Base-by-base conservation (phyloP, 2,797 vertebrate species). In the Erithacus rubecula region DNA sequence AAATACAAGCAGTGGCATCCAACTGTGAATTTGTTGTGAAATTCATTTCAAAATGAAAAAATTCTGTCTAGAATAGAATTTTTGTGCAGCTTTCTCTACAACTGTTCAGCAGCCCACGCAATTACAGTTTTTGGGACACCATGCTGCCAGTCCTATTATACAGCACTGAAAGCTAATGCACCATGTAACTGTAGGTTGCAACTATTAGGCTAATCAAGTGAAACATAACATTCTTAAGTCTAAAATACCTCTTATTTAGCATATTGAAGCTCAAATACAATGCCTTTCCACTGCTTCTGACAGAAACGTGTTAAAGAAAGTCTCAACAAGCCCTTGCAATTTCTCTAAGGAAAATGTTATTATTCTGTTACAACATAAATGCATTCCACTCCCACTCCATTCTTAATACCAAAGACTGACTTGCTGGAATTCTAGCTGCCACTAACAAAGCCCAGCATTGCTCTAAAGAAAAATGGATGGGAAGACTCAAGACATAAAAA, bases 1-100 rank as follows among this genome's bases (percentile, higher is more conserved):
- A 87, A 95, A 95, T 71, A 94, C 92, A 94, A 94, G 92, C 84
- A 85, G 62, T 37, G 44, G 89, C 76, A 91, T 78, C 93, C 94
- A 92, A 86, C 91, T 93, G 94, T 90, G 92, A 94, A 93, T 95
- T 90, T 93, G 91, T 95, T 96, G 94, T 95, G 93, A 96, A 96
- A 95, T 94, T 91, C 39, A 80, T 68, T 96, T 95, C 34, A 87
- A 95, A 94, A 95, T 67, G 92, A 92, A 93, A 95, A 95, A 95
- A 93, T 64, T 90, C 90, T 95, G 79, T 95, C 93, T 94, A 85
- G 93, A 93, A 92, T 58, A 94, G 89, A 94, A 94, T 95, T 95
- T 95, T 75, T 95, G 87, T 87, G 65, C 75, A 55, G 93, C 84
- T 89, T 96, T 95, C 90, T 95, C 62, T 77, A 78, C 14, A 10